Conservation (phyloP, 1,140 invertebrate genomes). For the Tigriopus japonicus region DNA sequence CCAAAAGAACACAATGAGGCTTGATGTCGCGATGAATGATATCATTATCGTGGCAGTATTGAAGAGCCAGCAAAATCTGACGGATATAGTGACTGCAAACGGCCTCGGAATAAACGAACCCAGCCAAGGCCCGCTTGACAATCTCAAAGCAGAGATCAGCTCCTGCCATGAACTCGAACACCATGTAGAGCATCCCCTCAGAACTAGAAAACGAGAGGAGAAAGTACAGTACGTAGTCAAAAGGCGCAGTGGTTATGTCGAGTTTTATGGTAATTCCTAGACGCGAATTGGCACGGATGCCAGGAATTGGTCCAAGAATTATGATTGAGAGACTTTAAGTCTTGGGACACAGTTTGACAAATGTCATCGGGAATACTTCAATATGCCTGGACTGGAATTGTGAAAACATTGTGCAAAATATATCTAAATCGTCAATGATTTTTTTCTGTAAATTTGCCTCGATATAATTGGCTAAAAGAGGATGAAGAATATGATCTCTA, state of each 20-base stretch:
- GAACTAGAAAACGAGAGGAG: constrained; percentile 29
- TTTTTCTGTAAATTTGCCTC: too few species aligned
- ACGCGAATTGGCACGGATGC: too few species aligned
- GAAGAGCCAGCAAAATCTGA: constrained; percentile 67
- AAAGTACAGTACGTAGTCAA: neutral
- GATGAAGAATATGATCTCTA: too few species aligned
- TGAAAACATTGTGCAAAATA: too few species aligned
- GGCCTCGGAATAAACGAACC: constrained; percentile 96
- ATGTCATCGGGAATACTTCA: too few species aligned
- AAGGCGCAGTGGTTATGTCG: neutral
- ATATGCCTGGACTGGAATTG: too few species aligned
- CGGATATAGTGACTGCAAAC: constrained; percentile 94
- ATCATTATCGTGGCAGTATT: constrained; percentile 92
- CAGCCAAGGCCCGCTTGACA: constrained; percentile 75
- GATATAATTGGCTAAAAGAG: too few species aligned
- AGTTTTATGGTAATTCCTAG: too few species aligned
- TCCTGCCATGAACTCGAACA: constrained; percentile 98
- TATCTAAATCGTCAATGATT: too few species aligned
- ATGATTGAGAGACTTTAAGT: too few species aligned
- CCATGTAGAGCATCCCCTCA: constrained; percentile 97
- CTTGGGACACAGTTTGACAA: too few species aligned
- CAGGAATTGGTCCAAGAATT: too few species aligned
- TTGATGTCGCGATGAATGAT: constrained; percentile 90
- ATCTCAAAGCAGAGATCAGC: constrained; percentile 97
- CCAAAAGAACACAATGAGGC: constrained; percentile 80